Evolutionary conservation across 2,888 invertebrate species (phyloP).

Genomic region (Leucozona laternaria): DNA sequence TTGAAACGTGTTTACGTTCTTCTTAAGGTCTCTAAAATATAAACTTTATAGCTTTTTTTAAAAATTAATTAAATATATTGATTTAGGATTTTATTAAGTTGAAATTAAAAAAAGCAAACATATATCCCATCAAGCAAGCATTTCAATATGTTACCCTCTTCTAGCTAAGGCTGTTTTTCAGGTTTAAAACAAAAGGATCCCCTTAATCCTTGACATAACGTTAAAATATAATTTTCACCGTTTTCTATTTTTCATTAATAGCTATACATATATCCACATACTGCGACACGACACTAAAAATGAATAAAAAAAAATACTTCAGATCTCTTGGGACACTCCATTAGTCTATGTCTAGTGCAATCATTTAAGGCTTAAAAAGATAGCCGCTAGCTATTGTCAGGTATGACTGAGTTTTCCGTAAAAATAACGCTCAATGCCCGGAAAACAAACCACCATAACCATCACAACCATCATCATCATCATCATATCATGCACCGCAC

Average conservation of each 20-base stretch:
- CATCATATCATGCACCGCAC: neutral
- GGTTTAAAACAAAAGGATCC: no score
- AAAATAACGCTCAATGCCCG: constrained; percentile 29
- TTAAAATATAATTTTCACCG: neutral
- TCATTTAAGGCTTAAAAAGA: constrained; percentile 45
- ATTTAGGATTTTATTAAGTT: no score
- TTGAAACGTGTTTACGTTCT: no score
- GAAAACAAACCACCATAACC: constrained; percentile 36
- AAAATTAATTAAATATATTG: no score
- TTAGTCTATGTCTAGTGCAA: constrained; percentile 59
- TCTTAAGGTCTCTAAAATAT: no score
- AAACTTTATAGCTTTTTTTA: no score
- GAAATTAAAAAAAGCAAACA: no score
- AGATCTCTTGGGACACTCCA: constrained; percentile 43
- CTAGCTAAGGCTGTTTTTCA: no score
- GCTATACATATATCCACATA: no score
- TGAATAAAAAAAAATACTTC: neutral
- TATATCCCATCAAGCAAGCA: no score
- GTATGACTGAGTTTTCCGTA: constrained; percentile 49
- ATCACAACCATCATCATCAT: constrained; percentile 8
- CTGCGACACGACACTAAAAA: neutral
- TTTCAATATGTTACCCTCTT: no score
- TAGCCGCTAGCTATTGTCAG: constrained; percentile 52
- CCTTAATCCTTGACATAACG: neutral
- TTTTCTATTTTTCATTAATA: neutral